These are phyloP conservation scores for Callimico goeldii DNA, from an alignment of 2,797 vertebrate genomes.

Conservation along the genomic window DNA sequence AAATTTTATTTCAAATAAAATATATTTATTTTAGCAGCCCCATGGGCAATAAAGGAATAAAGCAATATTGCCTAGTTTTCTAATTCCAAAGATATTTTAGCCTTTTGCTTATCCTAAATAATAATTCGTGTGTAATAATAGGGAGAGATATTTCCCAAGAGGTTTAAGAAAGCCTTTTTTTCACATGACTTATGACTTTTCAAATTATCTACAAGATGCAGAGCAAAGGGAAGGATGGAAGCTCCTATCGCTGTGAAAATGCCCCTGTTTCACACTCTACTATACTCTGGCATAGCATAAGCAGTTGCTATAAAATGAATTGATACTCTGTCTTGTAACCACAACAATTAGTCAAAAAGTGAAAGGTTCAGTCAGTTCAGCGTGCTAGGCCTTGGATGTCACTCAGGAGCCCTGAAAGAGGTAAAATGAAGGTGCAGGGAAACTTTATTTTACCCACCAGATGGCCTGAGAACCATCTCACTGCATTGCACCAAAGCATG, in stretches of 20 bases:
- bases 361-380: not conserved
- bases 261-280: not conserved
- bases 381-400: not conserved
- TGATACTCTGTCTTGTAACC: not conserved
- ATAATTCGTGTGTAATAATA: not conserved
- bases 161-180: not conserved
- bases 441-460: not conserved
- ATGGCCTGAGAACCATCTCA: not conserved
- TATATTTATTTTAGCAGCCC: not conserved
- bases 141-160: not conserved
- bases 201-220: not conserved
- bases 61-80: not conserved
- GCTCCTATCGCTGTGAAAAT: not conserved
- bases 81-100: not conserved
- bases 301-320: not conserved
- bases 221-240: not conserved
- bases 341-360: not conserved
- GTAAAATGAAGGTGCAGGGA: not conserved
- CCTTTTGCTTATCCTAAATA: slow-evolving; percentile 1
- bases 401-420: not conserved
- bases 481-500: accelerated
- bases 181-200: not conserved
- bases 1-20: not conserved
- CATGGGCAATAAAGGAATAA: not conserved
- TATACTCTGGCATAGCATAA: not conserved